These are phyloP conservation scores for Panthera uncia DNA, from an alignment of 2,113 vertebrate genomes.

Conservation along the genomic window DNA sequence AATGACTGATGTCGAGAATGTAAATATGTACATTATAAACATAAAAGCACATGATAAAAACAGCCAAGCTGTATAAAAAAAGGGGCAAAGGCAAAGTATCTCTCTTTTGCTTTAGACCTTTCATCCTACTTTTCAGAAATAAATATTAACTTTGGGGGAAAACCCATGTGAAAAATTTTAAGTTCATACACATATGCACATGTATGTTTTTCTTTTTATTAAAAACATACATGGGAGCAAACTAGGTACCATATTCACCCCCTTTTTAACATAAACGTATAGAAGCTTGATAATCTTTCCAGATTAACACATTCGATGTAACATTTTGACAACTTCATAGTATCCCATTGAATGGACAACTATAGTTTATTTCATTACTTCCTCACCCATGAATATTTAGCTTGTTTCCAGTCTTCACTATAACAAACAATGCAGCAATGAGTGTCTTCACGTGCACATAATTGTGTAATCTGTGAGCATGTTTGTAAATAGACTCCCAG, in stretches of 20 bases:
- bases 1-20: not conserved
- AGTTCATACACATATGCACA: not conserved
- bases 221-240: conserved; percentile 8
- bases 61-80: not conserved
- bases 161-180: not conserved
- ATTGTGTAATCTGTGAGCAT: not conserved
- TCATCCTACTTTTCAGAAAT: conserved; percentile 17
- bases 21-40: not conserved
- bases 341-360: not conserved
- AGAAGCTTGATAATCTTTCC: not conserved
- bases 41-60: not conserved
- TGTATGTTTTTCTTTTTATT: not conserved
- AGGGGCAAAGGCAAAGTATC: not conserved
- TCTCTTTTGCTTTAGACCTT: not conserved
- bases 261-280: not conserved
- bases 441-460: not conserved
- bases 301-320: not conserved
- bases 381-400: not conserved
- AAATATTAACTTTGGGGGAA: not conserved
- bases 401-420: not conserved
- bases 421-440: not conserved
- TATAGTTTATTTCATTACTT: not conserved
- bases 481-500: not conserved
- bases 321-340: not conserved
- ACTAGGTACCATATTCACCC: not conserved